Base-by-base conservation (phyloP, 1,140 invertebrate genomes). In the Popillia japonica region DNA sequence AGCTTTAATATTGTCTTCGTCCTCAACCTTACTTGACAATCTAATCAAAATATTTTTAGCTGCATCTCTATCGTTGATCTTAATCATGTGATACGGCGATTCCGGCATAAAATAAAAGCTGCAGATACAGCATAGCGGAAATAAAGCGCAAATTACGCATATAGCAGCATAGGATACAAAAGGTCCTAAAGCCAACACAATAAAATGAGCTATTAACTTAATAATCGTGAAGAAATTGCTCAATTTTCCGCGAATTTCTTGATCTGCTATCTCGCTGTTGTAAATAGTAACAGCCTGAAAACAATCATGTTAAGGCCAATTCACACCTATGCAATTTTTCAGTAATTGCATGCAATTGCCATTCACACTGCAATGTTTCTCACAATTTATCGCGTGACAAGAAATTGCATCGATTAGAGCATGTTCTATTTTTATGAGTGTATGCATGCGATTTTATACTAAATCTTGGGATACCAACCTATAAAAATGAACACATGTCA, bases 261-360 rank as follows among this genome's bases (percentile, higher is more conserved):
- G 88, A 40, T 91, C 90, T 0, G 91, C 89, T 27, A 91, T 90
- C 85, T 93, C 92, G 2, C 90, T 89, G 59, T 92, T 88, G 81
- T 92, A 93, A 79, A 92, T 87, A 0, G 91, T 90, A 0, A 84
- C 84, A 64, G 82, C 83, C 79, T 80, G 17, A 11, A 79, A 55
- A 78, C 42, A 41, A 44, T 14, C 7, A 7, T 48, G 2, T 3
- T n/a, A 48, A 79, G 76, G n/a, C n/a, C n/a, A n/a, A n/a, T n/a
- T n/a, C n/a, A n/a, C n/a, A n/a, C n/a, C n/a, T n/a, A n/a, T n/a
- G n/a, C n/a, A n/a, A n/a, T n/a, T n/a, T n/a, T n/a, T n/a, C n/a
- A n/a, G n/a, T n/a, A n/a, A n/a, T n/a, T n/a, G n/a, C n/a, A n/a
- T n/a, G n/a, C n/a, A n/a, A n/a, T n/a, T n/a, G n/a, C n/a, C n/a